Base-by-base conservation (phyloP, 1,140 invertebrate species). In the Diachasmimorpha longicaudata region DNA sequence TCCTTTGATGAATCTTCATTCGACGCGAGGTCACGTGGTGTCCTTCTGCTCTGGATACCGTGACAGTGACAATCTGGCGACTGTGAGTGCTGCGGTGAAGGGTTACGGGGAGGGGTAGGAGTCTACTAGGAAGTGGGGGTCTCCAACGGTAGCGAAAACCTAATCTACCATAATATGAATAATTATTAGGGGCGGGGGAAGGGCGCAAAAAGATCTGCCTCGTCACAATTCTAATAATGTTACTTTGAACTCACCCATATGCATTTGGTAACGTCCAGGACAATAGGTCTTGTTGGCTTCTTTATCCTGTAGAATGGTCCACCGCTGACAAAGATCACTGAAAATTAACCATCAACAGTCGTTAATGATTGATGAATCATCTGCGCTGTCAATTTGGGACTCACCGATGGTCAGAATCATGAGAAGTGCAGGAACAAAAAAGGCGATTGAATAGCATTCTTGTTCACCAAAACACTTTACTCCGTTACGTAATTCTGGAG, bases 391-490 rank as follows among this genome's bases (percentile, higher is more conserved):
- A 31, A 31, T 31, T 94, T 68, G 13, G 14, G 63, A 88, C 90
- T 91, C 90, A 96, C 95, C 83, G 67, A 96, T 91, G 0, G 96
- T 95, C 21, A 94, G 70, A 11, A 95, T 83, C 96, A 98, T 97
- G 0, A 98, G 90, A 68, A 95, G 79, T 9, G 96, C 95, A 0
- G 98, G 97, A 4, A 99, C 92, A 3, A 96, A 94, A 88, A 99
- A 99, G 0, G 97, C 97, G 70, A 99, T 84, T 0, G 96, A 93
- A 84, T 95, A 99, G 83, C 98, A 99, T 58, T 92, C 91, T 5
- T 93, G 91, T 1, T 93, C 90, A 0, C 92, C 95, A 79, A 97
- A 96, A 85, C 97, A 99, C 21, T 93, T 85, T 0, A 97, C 91
- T 81, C 96, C 93, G 46, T 93, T 92, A 76, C 95, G 92, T 4